Base-by-base conservation (phyloP, 2,797 vertebrate genomes). In the Hemibagrus guttatus region DNA sequence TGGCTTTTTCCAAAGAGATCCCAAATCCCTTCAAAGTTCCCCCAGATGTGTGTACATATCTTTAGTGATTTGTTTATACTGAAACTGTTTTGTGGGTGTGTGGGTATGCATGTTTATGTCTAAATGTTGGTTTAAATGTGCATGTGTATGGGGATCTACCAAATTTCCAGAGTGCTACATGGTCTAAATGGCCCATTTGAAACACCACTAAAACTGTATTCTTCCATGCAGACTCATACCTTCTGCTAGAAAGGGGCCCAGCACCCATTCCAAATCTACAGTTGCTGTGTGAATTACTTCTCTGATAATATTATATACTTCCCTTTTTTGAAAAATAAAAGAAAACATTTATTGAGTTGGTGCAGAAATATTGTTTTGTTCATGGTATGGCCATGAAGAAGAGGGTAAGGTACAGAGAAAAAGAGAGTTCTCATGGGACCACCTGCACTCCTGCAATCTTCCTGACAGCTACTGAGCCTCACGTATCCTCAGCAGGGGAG, bases 281-380 rank as follows among this genome's bases (percentile, higher is more conserved):
- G 97, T 97, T 96, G 95, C 94, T 97, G 97, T 97, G 96, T 97
- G 95, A 94, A 93, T 93, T 95, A 94, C 94, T 93, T 94, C 93
- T 94, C 92, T 93, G 91, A 87, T 93, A 94, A 92, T 90, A 68
- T 91, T 94, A 93, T 94, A 92, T 95, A 94, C 94, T 96, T 95
- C 94, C 94, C 94, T 96, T 97, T 97, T 88, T 88, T 82, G 59
- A 95, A 96, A 96, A 97, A 96, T 96, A 96, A 96, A 96, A 94
- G 94, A 87, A 95, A 96, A 96, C 92, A 95, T 95, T 93, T 90
- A 90, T 93, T 96, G 93, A 94, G 93, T 94, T 89, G 92, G 95
- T 94, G 93, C 93, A 94, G 94, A 92, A 94, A 94, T 93, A 93
- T 94, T 93, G 90, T 94, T 95, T 86, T 94, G 94, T 95, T 95